These are phyloP conservation scores for Apteryx mantelli DNA, from an alignment of 2,113 vertebrate genomes.

Conservation along the genomic window DNA sequence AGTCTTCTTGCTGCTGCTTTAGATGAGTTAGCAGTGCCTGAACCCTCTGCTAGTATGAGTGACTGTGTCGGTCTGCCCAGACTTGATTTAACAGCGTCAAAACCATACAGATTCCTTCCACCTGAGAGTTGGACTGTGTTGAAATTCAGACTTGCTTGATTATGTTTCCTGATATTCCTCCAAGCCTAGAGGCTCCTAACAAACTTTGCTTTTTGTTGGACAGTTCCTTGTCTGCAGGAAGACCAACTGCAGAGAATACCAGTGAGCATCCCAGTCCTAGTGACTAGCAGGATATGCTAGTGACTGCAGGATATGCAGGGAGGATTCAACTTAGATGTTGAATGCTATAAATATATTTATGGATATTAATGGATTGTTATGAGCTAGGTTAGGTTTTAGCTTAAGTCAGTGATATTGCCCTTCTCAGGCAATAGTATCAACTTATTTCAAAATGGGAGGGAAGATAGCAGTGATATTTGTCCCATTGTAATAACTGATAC, in stretches of 20 bases:
- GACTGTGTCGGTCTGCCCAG: neutral
- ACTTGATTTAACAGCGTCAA: neutral
- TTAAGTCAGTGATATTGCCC: neutral
- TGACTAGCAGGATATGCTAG: neutral
- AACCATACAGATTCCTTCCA: neutral
- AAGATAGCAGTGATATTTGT: neutral
- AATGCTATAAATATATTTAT: neutral
- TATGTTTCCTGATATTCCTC: neutral
- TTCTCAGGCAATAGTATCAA: neutral
- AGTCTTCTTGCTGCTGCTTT: neutral
- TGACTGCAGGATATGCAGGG: neutral
- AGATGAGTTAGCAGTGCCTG: neutral
- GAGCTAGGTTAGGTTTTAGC: neutral
- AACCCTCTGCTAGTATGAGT: neutral
- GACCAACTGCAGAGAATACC: neutral
- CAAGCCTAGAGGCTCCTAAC: neutral
- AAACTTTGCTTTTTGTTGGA: neutral
- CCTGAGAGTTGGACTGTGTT: neutral
- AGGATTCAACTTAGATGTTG: neutral
- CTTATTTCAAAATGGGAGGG: neutral
- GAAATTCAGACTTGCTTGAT: neutral
- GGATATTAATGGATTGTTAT: neutral
- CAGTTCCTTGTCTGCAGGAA: neutral
- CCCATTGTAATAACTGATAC: neutral
- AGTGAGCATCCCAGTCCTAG: neutral